Evolutionary conservation across 2,888 invertebrate genomes (phyloP).

Genomic region (Drosophila rellima): DNA sequence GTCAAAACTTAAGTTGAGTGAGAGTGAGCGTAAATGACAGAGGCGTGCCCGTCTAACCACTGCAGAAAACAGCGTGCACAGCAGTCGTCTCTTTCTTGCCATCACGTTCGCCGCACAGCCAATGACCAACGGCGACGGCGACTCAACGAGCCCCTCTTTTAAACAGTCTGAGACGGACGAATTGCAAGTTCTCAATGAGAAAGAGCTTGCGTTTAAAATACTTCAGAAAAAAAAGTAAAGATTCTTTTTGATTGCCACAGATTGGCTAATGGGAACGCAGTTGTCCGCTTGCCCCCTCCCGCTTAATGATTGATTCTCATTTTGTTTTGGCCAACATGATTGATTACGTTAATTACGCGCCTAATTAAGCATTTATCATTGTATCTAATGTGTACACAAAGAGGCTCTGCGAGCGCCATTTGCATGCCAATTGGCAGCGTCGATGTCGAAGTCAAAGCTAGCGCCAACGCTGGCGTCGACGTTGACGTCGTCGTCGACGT

Average conservation of each 20-base stretch:
- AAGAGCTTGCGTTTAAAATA: slow-evolving; percentile 26
- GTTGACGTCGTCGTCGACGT: slow-evolving; percentile 14
- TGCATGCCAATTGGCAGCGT: slow-evolving; percentile 52
- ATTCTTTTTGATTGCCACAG: slow-evolving; percentile 51
- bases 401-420: slow-evolving; percentile 47
- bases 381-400: slow-evolving; percentile 58
- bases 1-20: slow-evolving; percentile 61
- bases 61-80: slow-evolving; percentile 20
- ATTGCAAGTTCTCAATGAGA: slow-evolving; percentile 37
- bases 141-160: slow-evolving; percentile 41
- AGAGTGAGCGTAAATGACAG: slow-evolving; percentile 23
- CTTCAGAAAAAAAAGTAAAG: slow-evolving; percentile 23
- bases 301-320: slow-evolving; percentile 52
- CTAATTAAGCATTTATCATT: slow-evolving; percentile 82
- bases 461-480: slow-evolving; percentile 7
- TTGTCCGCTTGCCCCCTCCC: not conserved
- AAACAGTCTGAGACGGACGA: slow-evolving; percentile 21
- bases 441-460: slow-evolving; percentile 9
- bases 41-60: slow-evolving; percentile 61
- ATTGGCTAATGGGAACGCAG: slow-evolving; percentile 56
- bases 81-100: slow-evolving; percentile 44
- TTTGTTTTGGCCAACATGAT: slow-evolving; percentile 67
- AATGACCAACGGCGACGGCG: slow-evolving; percentile 30
- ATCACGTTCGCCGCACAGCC: slow-evolving; percentile 24
- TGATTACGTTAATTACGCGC: slow-evolving; percentile 82